A percentile compares a stretch with the other conserved stretches of the same genome.
These are phyloP conservation scores for Cataglyphis rosenhaueri DNA, from an alignment of 2,888 invertebrate genomes.

Conservation along the genomic window DNA sequence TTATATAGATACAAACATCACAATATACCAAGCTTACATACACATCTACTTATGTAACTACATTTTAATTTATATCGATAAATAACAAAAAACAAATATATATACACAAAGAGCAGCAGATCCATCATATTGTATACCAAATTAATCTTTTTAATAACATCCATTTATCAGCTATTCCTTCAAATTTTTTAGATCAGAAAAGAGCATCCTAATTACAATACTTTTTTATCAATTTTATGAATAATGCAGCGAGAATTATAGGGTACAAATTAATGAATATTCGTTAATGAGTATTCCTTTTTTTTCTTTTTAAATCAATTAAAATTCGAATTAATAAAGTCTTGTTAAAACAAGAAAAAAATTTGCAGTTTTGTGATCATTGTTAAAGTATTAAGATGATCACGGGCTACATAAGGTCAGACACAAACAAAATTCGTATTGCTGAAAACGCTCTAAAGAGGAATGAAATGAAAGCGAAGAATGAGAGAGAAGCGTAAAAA, in stretches of 20 bases:
- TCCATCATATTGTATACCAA: neutral
- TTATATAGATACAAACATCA: neutral
- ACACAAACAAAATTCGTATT: neutral
- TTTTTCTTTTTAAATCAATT: neutral
- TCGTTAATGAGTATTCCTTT: neutral
- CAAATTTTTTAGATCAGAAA: neutral
- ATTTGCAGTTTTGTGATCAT: slow-evolving; percentile 6
- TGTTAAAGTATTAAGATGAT: slow-evolving; percentile 23
- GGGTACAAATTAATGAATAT: neutral
- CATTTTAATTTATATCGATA: neutral
- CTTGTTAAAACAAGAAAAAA: slow-evolving; percentile 22
- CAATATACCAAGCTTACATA: neutral
- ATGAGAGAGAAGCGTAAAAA: slow-evolving; percentile 50
- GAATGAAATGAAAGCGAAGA: slow-evolving; percentile 53
- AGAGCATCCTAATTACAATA: neutral
- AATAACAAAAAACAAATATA: neutral
- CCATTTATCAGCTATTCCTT: neutral
- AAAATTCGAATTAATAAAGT: slow-evolving; percentile 11
- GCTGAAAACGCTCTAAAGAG: slow-evolving; percentile 45
- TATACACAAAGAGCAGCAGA: neutral
- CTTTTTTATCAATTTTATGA: neutral
- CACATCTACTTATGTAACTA: neutral
- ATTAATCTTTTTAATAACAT: neutral
- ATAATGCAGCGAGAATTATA: neutral
- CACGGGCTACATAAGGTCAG: neutral